Base-by-base conservation (phyloP, 2,113 vertebrate genomes). In the Chaetura pelagica region DNA sequence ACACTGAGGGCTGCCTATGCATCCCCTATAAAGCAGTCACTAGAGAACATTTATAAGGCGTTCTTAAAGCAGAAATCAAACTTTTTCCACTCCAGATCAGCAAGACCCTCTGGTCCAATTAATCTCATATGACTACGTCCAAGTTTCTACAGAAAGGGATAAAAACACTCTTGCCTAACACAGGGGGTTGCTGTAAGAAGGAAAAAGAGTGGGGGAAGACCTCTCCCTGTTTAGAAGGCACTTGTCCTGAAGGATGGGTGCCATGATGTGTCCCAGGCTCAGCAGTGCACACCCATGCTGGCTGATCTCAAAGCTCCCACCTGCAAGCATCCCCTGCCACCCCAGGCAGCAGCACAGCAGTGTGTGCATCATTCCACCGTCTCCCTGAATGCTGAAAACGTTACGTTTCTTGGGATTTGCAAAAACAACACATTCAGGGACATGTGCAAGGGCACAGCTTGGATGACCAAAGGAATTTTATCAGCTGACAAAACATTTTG, bases 261-360 rank as follows among this genome's bases (percentile, higher is more conserved):
- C 49, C 5, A 0, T 13, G 13, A 4, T 35, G 48, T 6, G 8
- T 66, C 44, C 27, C 6, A 34, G 42, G 49, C 48, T 44, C 32
- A 22, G 19, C 67, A 51, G 61, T 3, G 0, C 21, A 15, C 19
- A 24, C 0, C 0, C 5, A 5, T 5, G 18, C 11, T 1, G 1
- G 44, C 10, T 54, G 38, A 76, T 75, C 34, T 54, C 38, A 40
- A 89, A 57, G 54, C 40, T 27, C 12, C 8, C 3, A 0, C 57
- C 58, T 38, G 32, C 1, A 1, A 13, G 18, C 29, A 2, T 21
- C 55, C 51, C 26, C 17, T 7, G 6, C 21, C 27, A 29, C 48
- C 24, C 4, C 1, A 23, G n/a, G 44, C 63, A 76, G 46, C 23
- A 23, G 55, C 61, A 40, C 32, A 35, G 40, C 3, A 0, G 9